Percentiles rank a stretch among this genome's conserved stretches.
These are phyloP conservation scores for Drosophila nannoptera DNA, from an alignment of 1,140 invertebrate genomes.

Conservation along the genomic window DNA sequence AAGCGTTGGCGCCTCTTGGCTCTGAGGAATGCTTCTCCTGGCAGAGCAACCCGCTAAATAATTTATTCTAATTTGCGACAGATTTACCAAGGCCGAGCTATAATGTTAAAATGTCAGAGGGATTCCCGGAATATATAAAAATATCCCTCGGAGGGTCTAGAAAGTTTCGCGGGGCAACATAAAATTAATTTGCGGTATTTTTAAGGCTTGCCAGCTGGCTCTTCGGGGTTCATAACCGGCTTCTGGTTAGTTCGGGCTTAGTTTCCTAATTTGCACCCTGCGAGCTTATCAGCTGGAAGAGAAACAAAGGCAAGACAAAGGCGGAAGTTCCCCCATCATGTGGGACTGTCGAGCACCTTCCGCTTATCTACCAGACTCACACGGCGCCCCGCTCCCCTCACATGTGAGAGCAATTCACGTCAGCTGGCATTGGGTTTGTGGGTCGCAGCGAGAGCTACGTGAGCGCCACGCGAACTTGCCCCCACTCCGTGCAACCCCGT, in stretches of 20 bases:
- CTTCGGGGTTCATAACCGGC: constrained; percentile 4
- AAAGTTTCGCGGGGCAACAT: constrained; percentile 17
- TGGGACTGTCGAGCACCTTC: constrained; percentile 32
- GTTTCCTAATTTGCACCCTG: constrained; percentile 45
- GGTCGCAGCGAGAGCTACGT: constrained; percentile 52
- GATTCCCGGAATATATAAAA: not conserved
- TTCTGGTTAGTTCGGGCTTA: constrained; percentile 38
- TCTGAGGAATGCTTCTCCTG: constrained; percentile 29
- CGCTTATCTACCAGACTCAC: constrained; percentile 58
- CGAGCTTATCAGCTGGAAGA: constrained; percentile 32
- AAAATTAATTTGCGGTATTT: constrained; percentile 27
- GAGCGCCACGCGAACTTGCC: constrained; percentile 50
- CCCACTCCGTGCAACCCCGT: constrained; percentile 9
- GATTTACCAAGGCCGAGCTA: constrained; percentile 56
- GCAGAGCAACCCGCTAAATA: constrained; percentile 56
- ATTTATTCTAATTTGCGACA: constrained; percentile 67
- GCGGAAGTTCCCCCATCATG: too few relatives aligned
- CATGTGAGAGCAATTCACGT: constrained; percentile 18
- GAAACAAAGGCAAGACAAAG: constrained; percentile 19
- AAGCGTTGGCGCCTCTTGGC: constrained; percentile 21
- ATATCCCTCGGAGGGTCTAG: not conserved
- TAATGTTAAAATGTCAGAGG: constrained; percentile 38
- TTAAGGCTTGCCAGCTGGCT: constrained; percentile 27
- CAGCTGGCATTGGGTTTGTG: constrained; percentile 49
- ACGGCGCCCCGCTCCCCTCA: constrained; percentile 3